Evolutionary conservation across 2,797 vertebrate genomes (phyloP).

Genomic region (Clamator glandarius): DNA sequence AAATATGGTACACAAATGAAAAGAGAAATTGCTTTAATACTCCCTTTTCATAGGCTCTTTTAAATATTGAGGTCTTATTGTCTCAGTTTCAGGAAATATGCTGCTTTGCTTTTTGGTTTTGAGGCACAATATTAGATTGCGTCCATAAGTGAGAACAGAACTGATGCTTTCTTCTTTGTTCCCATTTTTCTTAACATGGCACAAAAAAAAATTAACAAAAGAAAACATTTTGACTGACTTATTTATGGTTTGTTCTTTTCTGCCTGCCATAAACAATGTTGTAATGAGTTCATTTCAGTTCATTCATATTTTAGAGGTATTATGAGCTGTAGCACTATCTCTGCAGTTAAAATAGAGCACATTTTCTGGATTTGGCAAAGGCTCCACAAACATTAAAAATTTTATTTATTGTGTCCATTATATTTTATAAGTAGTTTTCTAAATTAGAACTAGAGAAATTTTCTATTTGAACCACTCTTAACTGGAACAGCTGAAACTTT

Average conservation of each 20-base stretch:
- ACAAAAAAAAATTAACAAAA: not conserved
- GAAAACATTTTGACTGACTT: not conserved
- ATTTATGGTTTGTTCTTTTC: not conserved
- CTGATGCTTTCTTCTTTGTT: not conserved
- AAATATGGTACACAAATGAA: not conserved
- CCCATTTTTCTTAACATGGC: not conserved
- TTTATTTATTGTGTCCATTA: not conserved
- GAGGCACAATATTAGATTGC: not conserved
- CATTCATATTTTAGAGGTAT: constrained; percentile 22
- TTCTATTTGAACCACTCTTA: not conserved
- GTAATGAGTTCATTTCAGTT: constrained; percentile 28
- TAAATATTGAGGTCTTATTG: not conserved
- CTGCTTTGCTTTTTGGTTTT: not conserved
- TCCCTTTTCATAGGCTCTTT: not conserved
- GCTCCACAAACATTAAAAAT: not conserved
- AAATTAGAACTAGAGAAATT: not conserved
- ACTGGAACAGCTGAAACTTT: not conserved
- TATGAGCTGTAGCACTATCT: not conserved
- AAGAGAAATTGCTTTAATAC: constrained; percentile 25
- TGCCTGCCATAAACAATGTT: not conserved
- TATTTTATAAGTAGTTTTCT: not conserved
- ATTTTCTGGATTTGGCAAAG: not conserved
- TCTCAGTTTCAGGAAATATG: not conserved
- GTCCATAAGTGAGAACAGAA: not conserved
- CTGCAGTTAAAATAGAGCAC: not conserved